These are phyloP conservation scores for Colinus virginianus DNA, from an alignment of 2,113 vertebrate genomes.

Conservation along the genomic window DNA sequence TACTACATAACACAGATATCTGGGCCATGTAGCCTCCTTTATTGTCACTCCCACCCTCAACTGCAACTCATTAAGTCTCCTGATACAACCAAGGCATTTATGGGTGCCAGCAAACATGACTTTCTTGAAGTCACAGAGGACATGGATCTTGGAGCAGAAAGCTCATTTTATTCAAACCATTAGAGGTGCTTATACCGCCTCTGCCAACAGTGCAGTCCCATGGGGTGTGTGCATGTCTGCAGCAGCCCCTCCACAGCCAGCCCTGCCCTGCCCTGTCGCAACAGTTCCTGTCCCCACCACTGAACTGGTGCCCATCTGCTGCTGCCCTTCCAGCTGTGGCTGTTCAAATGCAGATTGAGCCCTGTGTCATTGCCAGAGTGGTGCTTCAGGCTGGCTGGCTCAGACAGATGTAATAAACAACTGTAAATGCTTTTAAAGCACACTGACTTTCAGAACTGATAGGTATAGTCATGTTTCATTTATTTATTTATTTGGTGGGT, in stretches of 20 bases:
- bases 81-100: slow-evolving; percentile 33
- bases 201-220: background rate
- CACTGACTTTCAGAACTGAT: background rate
- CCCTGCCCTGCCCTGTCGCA: rapidly evolving
- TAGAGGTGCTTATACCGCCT: rapidly evolving
- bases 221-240: rapidly evolving
- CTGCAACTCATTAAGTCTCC: slow-evolving; percentile 34
- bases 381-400: background rate
- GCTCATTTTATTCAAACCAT: background rate
- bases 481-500: slow-evolving; percentile 14
- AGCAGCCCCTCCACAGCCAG: background rate
- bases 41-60: background rate
- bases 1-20: background rate
- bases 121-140: slow-evolving; percentile 49
- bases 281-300: background rate
- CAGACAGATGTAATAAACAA: background rate
- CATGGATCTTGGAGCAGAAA: background rate
- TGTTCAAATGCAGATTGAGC: background rate
- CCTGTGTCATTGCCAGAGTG: background rate
- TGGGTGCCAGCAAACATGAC: background rate
- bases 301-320: background rate
- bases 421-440: background rate
- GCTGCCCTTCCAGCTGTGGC: background rate
- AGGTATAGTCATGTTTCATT: background rate
- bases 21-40: background rate